phyloP scores from a whole-genome alignment of 2,113 vertebrate genomes.

The Campylorhamphus procurvoides region DNA sequence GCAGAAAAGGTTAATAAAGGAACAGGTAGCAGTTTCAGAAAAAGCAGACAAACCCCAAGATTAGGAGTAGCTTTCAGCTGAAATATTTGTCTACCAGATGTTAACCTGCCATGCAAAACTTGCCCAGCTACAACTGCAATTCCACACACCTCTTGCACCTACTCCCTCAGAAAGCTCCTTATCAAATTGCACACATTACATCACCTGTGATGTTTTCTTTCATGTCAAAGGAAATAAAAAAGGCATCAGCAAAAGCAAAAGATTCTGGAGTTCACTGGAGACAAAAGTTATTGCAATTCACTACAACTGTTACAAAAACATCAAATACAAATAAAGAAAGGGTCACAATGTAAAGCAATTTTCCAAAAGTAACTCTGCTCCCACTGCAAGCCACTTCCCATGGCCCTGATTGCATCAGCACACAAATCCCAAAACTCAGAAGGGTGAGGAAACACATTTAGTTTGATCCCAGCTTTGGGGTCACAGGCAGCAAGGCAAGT shows the following conservation, averaged over 20 bases:
- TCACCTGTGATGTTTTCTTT: neutral
- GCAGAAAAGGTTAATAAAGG: neutral
- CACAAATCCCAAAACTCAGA: neutral
- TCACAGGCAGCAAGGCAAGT: neutral
- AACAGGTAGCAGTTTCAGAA: slow-evolving; percentile 1
- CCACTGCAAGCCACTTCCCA: neutral
- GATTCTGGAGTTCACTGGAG: neutral
- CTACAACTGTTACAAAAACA: neutral
- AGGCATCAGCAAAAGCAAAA: neutral
- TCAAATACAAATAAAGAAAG: neutral
- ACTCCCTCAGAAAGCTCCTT: neutral
- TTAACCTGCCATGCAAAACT: neutral
- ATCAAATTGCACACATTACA: neutral
- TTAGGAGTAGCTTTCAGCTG: neutral
- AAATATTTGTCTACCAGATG: slow-evolving; percentile 18
- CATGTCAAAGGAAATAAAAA: neutral
- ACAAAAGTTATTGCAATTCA: neutral
- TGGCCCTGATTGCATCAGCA: neutral
- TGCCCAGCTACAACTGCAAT: neutral
- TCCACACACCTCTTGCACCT: neutral
- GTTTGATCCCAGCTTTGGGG: neutral
- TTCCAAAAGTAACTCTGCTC: neutral
- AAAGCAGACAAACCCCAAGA: neutral
- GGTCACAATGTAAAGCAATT: neutral
- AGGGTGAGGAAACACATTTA: neutral